Evolutionary conservation across 2,797 vertebrate genomes (phyloP).

Genomic region (Bryconaethiops microstoma): DNA sequence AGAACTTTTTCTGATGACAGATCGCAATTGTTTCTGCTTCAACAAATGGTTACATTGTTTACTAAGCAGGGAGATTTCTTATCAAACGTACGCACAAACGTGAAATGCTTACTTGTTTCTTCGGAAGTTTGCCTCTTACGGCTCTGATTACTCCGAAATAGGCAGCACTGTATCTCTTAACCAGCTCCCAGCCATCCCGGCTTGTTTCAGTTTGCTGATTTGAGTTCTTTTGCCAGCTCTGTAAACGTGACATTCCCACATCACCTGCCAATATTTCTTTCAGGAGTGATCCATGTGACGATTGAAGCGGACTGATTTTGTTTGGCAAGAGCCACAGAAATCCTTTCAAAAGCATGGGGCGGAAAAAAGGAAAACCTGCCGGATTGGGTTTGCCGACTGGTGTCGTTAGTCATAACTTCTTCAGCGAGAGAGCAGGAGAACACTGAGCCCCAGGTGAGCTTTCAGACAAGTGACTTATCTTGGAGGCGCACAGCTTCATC

Average conservation of each 20-base stretch:
- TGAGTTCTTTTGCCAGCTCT: constrained; percentile 29
- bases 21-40: constrained; percentile 1
- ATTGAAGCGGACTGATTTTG: constrained; percentile 56
- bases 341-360: constrained; percentile 20
- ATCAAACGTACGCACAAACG: not conserved
- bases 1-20: constrained; percentile 3
- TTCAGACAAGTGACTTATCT: not conserved
- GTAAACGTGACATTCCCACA: too few relatives aligned
- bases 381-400: constrained; percentile 47
- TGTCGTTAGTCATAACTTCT: constrained; percentile 28
- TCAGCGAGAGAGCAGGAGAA: constrained; percentile 6
- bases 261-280: constrained; percentile 49
- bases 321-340: constrained; percentile 48
- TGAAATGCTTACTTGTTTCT: not conserved
- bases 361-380: constrained; percentile 29
- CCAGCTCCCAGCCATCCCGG: constrained; percentile 16
- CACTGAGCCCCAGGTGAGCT: constrained; percentile 6
- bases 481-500: not conserved
- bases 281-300: constrained; percentile 49
- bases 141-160: not conserved
- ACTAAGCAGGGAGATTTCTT: not conserved
- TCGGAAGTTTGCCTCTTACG: not conserved
- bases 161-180: constrained; percentile 4
- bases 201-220: constrained; percentile 41
- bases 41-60: not conserved